These are phyloP conservation scores for Pelodytes ibericus DNA, from an alignment of 2,797 vertebrate species.

Conservation along the genomic window DNA sequence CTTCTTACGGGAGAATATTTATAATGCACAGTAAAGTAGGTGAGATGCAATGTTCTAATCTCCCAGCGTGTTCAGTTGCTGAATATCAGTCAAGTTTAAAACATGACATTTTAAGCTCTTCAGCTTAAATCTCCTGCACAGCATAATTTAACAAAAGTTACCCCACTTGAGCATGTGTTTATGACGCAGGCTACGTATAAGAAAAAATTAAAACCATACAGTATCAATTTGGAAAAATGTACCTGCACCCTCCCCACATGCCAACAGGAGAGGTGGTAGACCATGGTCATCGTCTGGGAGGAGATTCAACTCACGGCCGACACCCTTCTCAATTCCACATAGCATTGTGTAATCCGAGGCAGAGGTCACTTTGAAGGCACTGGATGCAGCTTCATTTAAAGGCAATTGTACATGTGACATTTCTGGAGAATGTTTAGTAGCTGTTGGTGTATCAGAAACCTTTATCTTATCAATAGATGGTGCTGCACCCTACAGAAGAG, in stretches of 20 bases:
- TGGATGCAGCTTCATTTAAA: slow-evolving; percentile 3
- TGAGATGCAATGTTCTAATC: too few species aligned
- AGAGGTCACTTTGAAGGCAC: slow-evolving; percentile 58
- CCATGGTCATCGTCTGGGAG: slow-evolving; percentile 78
- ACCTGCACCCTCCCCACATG: slow-evolving; percentile 80
- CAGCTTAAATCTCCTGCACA: too few species aligned
- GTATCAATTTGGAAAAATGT: slow-evolving; percentile 17
- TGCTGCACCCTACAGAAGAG: background rate
- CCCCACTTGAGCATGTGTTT: too few species aligned
- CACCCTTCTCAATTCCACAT: slow-evolving; percentile 74
- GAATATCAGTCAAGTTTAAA: too few species aligned
- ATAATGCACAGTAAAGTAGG: too few species aligned
- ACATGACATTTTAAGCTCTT: too few species aligned
- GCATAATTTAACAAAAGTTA: too few species aligned
- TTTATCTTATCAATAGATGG: slow-evolving; percentile 1
- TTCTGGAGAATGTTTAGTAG: background rate
- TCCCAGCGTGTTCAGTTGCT: too few species aligned
- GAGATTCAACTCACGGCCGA: slow-evolving; percentile 76
- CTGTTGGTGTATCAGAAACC: background rate
- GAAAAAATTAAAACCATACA: too few species aligned
- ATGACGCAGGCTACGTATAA: too few species aligned
- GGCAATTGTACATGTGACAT: background rate
- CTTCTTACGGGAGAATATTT: too few species aligned
- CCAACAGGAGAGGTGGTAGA: slow-evolving; percentile 86
- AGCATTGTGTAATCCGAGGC: slow-evolving; percentile 80